phyloP scores from a whole-genome alignment of 2,797 vertebrate species.

The Emys orbicularis region DNA sequence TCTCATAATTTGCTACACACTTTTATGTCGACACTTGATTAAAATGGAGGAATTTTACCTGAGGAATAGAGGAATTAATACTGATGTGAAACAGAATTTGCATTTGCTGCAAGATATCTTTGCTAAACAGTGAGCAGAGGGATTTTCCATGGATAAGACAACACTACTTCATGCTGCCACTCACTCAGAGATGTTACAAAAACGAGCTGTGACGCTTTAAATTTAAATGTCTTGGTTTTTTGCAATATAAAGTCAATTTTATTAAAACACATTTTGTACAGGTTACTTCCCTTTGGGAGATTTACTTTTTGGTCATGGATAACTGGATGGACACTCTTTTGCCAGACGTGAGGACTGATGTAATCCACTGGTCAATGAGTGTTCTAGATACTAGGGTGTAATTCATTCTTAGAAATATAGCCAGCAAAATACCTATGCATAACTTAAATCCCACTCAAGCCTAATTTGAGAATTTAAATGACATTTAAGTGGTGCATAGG shows the following conservation, averaged over 20 bases:
- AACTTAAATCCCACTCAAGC: constrained; percentile 56
- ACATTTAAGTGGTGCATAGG: neutral
- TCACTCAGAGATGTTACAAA: neutral
- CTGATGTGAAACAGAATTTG: neutral
- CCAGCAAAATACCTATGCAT: constrained; percentile 53
- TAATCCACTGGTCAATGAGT: neutral
- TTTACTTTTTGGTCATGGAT: neutral
- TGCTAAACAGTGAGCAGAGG: neutral
- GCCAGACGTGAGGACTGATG: neutral
- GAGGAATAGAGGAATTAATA: neutral
- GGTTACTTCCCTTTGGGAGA: neutral
- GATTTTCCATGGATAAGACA: neutral
- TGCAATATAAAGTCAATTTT: neutral
- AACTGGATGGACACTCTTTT: neutral
- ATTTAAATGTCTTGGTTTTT: neutral
- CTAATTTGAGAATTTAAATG: constrained; percentile 45
- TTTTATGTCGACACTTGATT: neutral
- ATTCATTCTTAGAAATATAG: constrained; percentile 64
- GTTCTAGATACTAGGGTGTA: constrained; percentile 57
- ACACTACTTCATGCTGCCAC: neutral
- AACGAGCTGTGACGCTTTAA: neutral
- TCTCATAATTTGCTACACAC: neutral
- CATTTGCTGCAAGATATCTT: neutral
- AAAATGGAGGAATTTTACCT: neutral
- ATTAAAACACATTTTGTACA: neutral